These are phyloP conservation scores for Xyrichtys novacula DNA, from an alignment of 2,797 vertebrate genomes.

Conservation along the genomic window DNA sequence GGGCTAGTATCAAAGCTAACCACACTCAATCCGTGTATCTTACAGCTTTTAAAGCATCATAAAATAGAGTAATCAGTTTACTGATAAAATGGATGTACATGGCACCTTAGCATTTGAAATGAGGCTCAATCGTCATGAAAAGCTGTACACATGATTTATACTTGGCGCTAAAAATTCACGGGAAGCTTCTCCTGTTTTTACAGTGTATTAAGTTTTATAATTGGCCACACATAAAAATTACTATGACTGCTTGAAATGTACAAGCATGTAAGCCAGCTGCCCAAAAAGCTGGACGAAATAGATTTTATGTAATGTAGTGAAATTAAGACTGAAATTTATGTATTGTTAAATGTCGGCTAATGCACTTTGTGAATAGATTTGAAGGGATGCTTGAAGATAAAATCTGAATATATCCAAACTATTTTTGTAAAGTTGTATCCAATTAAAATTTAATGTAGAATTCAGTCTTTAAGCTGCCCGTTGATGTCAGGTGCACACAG, in stretches of 20 bases:
- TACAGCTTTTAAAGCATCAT: no score
- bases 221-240: conserved; percentile 27
- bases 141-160: not conserved
- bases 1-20: not conserved
- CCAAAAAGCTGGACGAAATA: conserved; percentile 42
- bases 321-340: no score
- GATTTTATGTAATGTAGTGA: not conserved
- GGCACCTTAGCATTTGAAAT: conserved; percentile 15
- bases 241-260: not conserved
- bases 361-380: conserved; percentile 51
- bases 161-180: not conserved
- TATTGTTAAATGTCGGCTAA: conserved; percentile 28
- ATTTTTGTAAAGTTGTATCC: conserved; percentile 52
- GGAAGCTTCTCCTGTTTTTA: no score
- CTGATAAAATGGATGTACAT: not conserved
- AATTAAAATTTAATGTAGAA: conserved; percentile 10
- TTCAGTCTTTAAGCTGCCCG: conserved; percentile 12
- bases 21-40: no score
- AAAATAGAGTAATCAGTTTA: no score
- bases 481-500: not conserved
- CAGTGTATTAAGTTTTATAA: no score
- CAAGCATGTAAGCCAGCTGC: conserved; percentile 3
- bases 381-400: conserved; percentile 43
- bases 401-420: conserved; percentile 40
- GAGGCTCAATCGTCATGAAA: conserved; percentile 18